Percentiles rank a stretch among this genome's conserved stretches.
Conservation (phyloP, 1,140 invertebrate species). For the Zaprionus gabonicus region DNA sequence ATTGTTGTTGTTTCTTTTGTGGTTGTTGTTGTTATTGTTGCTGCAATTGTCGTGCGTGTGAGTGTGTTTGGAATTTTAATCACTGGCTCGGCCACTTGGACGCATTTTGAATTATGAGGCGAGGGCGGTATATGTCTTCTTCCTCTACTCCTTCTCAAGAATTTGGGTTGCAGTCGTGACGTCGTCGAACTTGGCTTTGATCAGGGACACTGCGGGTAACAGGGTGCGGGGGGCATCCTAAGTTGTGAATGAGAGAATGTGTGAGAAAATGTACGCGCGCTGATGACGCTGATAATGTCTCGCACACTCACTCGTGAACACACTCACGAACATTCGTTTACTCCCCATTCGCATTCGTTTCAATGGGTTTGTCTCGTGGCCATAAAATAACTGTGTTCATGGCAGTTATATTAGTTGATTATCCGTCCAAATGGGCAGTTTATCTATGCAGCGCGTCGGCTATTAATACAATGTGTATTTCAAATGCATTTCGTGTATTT, state of each 20-base stretch:
- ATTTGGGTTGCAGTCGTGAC: conserved; percentile 67
- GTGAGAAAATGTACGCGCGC: conserved; percentile 70
- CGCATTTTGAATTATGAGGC: conserved; percentile 76
- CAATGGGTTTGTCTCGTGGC: conserved; percentile 56
- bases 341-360: conserved; percentile 15
- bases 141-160: conserved; percentile 26
- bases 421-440: conserved; percentile 64
- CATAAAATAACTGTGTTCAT: conserved; percentile 55
- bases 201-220: not conserved
- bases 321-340: not conserved
- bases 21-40: conserved; percentile 15
- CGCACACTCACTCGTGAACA: not conserved
- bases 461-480: conserved; percentile 51
- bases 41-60: conserved; percentile 42
- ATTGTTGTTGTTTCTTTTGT: not conserved
- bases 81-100: conserved; percentile 61
- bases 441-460: conserved; percentile 57
- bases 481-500: conserved; percentile 56
- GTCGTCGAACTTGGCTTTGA: conserved; percentile 27
- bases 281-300: conserved; percentile 47
- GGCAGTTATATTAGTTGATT: conserved; percentile 69
- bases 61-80: conserved; percentile 76
- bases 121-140: conserved; percentile 44
- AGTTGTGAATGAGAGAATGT: conserved; percentile 71
- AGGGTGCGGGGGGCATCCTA: not conserved